Evolutionary conservation across 2,113 vertebrate genomes (phyloP).

Genomic region (Trachemys scripta): DNA sequence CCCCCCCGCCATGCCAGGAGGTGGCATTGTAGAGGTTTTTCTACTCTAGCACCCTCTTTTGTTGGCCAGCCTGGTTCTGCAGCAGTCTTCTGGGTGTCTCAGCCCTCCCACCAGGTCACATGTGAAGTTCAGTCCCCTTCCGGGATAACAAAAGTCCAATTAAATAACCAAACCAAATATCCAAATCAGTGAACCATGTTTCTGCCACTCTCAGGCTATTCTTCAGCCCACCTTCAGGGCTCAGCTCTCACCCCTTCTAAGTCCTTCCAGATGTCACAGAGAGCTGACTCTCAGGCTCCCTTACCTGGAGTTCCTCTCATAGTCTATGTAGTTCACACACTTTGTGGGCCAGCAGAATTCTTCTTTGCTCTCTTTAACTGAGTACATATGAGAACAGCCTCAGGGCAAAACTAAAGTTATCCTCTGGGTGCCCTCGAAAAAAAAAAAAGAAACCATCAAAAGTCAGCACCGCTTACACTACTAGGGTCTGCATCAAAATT

Average conservation of each 20-base stretch:
- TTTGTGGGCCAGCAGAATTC: background rate
- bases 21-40: too few relatives aligned
- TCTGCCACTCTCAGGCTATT: background rate
- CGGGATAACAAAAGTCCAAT: background rate
- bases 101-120: too few relatives aligned
- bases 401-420: background rate
- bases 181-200: background rate
- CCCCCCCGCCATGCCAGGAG: too few relatives aligned
- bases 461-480: rapidly evolving
- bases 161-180: background rate
- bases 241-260: background rate
- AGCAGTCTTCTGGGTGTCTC: too few relatives aligned
- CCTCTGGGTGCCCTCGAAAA: background rate
- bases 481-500: rapidly evolving
- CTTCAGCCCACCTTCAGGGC: background rate
- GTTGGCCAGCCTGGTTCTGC: too few relatives aligned
- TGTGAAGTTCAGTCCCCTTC: too few relatives aligned
- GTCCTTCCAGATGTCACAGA: background rate
- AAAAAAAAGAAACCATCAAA: background rate
- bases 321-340: background rate
- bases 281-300: background rate
- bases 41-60: too few relatives aligned
- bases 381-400: background rate
- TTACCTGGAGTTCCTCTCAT: background rate
- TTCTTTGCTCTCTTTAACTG: background rate